Percentiles rank a stretch among this genome's conserved stretches.
Conservation (phyloP, 2,797 vertebrate species). For the Syngnathus rostellatus region DNA sequence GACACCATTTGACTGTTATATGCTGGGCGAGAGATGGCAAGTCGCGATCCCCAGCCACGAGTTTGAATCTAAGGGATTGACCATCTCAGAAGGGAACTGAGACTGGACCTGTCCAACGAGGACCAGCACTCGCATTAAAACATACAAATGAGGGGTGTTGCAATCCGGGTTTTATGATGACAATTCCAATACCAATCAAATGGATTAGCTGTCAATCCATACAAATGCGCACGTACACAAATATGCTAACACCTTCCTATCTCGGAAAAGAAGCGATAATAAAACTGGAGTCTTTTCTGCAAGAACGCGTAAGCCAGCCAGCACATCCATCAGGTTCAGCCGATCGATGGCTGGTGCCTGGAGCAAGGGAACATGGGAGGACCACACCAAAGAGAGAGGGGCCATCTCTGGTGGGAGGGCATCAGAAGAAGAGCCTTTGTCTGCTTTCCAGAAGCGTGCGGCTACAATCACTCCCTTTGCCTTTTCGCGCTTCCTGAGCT, state of each 20-base stretch:
- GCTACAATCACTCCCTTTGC: slow-evolving; percentile 60
- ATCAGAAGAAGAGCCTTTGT: slow-evolving; percentile 69
- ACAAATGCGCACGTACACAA: too few relatives aligned
- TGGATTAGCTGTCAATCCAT: too few relatives aligned
- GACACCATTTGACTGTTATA: slow-evolving; percentile 54
- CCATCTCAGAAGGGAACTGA: slow-evolving; percentile 28
- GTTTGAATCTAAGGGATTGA: slow-evolving; percentile 37
- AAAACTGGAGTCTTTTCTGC: slow-evolving; percentile 59
- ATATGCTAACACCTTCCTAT: slow-evolving; percentile 1
- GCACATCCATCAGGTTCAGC: slow-evolving; percentile 64
- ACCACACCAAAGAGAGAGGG: slow-evolving; percentile 66
- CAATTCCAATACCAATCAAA: too few relatives aligned
- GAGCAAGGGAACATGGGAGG: slow-evolving; percentile 59
- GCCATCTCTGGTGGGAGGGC: slow-evolving; percentile 72
- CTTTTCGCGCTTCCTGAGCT: slow-evolving; percentile 68
- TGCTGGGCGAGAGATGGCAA: slow-evolving; percentile 37
- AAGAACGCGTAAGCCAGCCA: slow-evolving; percentile 29
- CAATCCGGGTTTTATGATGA: too few relatives aligned
- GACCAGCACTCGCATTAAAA: slow-evolving; percentile 38
- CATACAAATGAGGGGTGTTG: slow-evolving; percentile 19
- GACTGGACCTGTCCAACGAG: slow-evolving; percentile 41
- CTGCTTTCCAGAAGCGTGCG: slow-evolving; percentile 65
- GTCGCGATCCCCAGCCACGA: slow-evolving; percentile 35
- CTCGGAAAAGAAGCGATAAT: slow-evolving; percentile 59
- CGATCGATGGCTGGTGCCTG: slow-evolving; percentile 70